A percentile compares a stretch with the other conserved stretches of the same genome.
phyloP scores from a whole-genome alignment of 1,140 invertebrate genomes.

The Temnothorax nylanderi region DNA sequence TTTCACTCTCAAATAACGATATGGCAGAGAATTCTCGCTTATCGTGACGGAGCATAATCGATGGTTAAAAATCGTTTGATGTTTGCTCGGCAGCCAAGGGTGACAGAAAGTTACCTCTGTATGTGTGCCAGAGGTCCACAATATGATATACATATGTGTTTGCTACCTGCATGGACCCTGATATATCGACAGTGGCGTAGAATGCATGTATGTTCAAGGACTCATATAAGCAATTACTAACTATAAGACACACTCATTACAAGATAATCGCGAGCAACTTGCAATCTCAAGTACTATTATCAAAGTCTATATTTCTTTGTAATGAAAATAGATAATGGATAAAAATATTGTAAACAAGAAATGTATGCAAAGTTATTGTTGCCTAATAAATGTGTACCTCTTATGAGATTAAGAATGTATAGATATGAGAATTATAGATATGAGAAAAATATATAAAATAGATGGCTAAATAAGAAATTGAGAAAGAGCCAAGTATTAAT shows the following conservation, averaged over 20 bases:
- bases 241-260: not conserved
- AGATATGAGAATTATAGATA: too few species aligned
- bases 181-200: constrained; percentile 26
- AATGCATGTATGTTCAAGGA: not conserved
- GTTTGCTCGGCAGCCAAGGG: constrained; percentile 58
- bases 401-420: not conserved
- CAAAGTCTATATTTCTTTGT: not conserved
- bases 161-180: constrained; percentile 47
- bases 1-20: not conserved
- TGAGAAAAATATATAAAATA: not conserved
- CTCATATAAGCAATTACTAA: not conserved
- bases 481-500: not conserved
- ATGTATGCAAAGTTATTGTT: not conserved
- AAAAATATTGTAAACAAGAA: not conserved
- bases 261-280: not conserved
- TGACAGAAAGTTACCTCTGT: constrained; percentile 60
- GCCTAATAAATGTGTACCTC: not conserved
- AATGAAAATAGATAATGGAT: not conserved
- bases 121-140: constrained; percentile 47
- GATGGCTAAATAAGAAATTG: not conserved
- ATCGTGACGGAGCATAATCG: constrained; percentile 74
- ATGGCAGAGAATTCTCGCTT: constrained; percentile 42
- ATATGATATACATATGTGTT: constrained; percentile 51
- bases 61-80: constrained; percentile 67
- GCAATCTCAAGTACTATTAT: not conserved